phyloP scores from a whole-genome alignment of 2,797 vertebrate genomes.

The Bufotes viridis region DNA sequence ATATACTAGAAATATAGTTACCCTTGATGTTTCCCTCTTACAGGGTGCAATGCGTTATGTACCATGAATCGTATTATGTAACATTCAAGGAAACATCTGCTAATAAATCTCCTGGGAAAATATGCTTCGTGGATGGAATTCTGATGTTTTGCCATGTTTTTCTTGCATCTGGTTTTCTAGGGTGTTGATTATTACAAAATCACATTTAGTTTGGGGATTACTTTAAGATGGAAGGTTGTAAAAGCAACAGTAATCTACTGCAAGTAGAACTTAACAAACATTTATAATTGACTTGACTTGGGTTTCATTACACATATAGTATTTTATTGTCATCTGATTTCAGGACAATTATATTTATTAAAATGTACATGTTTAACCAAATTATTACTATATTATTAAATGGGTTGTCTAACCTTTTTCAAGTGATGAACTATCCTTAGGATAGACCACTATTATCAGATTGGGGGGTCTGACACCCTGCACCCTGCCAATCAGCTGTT shows the following conservation, averaged over 20 bases:
- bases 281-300: too few species aligned
- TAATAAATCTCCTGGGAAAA: constrained; percentile 5
- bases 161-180: not conserved
- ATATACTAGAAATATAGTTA: not conserved
- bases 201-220: not conserved
- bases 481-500: too few species aligned
- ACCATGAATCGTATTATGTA: constrained; percentile 28
- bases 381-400: too few species aligned
- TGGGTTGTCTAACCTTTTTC: too few species aligned
- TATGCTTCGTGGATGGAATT: not conserved
- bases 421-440: too few species aligned
- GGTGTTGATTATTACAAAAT: not conserved
- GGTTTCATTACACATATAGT: too few species aligned
- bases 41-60: not conserved
- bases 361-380: too few species aligned
- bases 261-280: not conserved
- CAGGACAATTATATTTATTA: too few species aligned
- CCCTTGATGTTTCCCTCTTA: not conserved
- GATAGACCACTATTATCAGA: too few species aligned
- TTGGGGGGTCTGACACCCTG: too few species aligned
- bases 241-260: not conserved
- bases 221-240: not conserved
- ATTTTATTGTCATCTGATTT: too few species aligned
- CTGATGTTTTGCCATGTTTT: constrained; percentile 12
- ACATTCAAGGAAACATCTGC: constrained; percentile 27